Evolutionary conservation across 64 coral and sea anemone genomes (phyloP), one percentile per base, ranked within the genome.

Genomic region (Hydrozoanthus tunicans): DNA sequence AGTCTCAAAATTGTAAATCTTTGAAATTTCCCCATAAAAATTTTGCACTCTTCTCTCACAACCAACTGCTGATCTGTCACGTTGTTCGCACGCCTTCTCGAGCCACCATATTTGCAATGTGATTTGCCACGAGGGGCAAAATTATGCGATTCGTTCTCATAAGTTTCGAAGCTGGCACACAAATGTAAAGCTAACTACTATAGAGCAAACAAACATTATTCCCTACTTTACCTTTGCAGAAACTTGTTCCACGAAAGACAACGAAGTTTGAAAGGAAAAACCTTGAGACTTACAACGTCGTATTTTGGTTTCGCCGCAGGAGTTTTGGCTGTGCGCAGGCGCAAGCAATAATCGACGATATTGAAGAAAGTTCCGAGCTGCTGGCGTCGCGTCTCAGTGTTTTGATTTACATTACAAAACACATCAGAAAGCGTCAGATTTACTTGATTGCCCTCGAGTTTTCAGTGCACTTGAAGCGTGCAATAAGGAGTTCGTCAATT

Each of bases 301-400:
- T 88, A 73, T 88, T 88, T 88, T 88, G 84, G 84, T 88, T 88
- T 88, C 84, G 84, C 84, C 68, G 84, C 84, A 88, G 69, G 84
- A 88, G 84, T 55, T 59, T 74, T 26, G 55, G 20, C 53, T 74
- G 3, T 88, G 84, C 84, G 84, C 84, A 88, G 84, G 84, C 84
- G 84, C 84, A 74, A 75, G 69, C 84, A 88, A 88, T 88, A 88
- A 88, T 88, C 84, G 84, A 88, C 84, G 84, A 88, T 88, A 88
- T 88, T 88, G 84, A 88, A 88, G 84, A 88, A 88, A 88, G 84
- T 88, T 88, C 69, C 68, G 84, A 88, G 67, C 32, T 43, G 84
- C 56, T 88, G 54, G 84, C 84, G 84, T 88, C 84, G 84, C 84
- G 84, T 88, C 84, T 74, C 84, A 88, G 12, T 43, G 32, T 69